phyloP scores from a whole-genome alignment of 2,888 invertebrate species.

The Pseudanteris insignis region DNA sequence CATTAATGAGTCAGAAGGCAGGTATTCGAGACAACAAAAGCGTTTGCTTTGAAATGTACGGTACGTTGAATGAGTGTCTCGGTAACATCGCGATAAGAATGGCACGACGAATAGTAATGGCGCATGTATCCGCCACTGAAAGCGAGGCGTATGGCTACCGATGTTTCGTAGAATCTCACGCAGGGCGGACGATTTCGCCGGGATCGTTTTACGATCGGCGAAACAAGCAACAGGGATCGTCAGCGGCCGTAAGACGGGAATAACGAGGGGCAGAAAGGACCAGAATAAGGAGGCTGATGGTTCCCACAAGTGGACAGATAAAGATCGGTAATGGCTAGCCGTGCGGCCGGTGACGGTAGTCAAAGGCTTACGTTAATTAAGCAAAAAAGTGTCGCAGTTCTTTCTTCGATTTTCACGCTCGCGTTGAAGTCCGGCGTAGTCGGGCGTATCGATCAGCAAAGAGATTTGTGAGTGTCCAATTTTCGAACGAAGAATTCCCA shows the following conservation, averaged over 20 bases:
- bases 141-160: conserved; percentile 12
- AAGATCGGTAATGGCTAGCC: conserved; percentile 54
- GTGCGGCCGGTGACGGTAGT: conserved; percentile 55
- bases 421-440: conserved; percentile 10
- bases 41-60: conserved; percentile 32
- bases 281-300: conserved; percentile 48
- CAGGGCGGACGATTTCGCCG: conserved; percentile 35
- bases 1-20: conserved; percentile 11
- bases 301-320: conserved; percentile 60
- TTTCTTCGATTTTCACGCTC: conserved; percentile 9
- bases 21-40: conserved; percentile 31
- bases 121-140: conserved; percentile 44
- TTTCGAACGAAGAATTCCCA: conserved; percentile 25
- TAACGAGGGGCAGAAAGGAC: conserved; percentile 51
- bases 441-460: conserved; percentile 9
- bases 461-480: conserved; percentile 25
- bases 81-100: conserved; percentile 38
- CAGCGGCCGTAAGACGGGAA: conserved; percentile 47
- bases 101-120: conserved; percentile 42
- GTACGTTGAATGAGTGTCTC: conserved; percentile 31
- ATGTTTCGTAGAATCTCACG: conserved; percentile 42
- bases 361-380: conserved; percentile 61
- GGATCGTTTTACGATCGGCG: conserved; percentile 49
- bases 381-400: conserved; percentile 53
- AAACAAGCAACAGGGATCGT: conserved; percentile 33